Conservation (phyloP, 37 sponge, comb jelly and placozoan genomes). For the Amphimedon queenslandica region DNA sequence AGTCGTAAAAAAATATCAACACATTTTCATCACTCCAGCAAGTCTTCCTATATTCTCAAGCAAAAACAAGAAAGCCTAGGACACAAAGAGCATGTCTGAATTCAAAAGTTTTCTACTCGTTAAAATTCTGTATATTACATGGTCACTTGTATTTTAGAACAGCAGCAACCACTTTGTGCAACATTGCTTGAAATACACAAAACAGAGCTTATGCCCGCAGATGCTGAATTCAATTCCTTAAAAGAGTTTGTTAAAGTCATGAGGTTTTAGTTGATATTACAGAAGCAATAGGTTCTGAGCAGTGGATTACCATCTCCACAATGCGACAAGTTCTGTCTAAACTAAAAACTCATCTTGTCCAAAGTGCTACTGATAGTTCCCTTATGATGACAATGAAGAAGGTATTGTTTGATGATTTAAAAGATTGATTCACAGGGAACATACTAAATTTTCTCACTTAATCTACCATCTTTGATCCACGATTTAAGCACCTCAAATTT, state of each 20-base stretch:
- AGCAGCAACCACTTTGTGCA: constrained; percentile 25
- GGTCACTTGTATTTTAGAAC: constrained; percentile 15
- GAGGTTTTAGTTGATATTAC: constrained; percentile 27
- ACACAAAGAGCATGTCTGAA: background rate
- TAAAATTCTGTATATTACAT: constrained; percentile 7
- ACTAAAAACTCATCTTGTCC: no score
- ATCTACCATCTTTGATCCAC: background rate
- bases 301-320: no score
- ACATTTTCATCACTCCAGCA: constrained; percentile 15
- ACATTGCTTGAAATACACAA: constrained; percentile 10
- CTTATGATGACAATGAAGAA: background rate
- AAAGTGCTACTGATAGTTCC: no score
- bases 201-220: constrained; percentile 18
- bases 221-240: constrained; percentile 5
- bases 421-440: no score
- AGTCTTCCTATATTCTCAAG: constrained; percentile 8
- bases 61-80: background rate
- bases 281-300: constrained; percentile 32
- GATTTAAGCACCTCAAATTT: no score
- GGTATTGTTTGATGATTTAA: no score
- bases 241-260: constrained; percentile 7
- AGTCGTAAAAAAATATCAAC: constrained; percentile 6
- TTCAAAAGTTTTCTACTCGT: constrained; percentile 7
- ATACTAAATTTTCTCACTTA: no score
- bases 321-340: no score